Base-by-base conservation (phyloP, 2,113 vertebrate genomes). In the Dipodomys spectabilis region DNA sequence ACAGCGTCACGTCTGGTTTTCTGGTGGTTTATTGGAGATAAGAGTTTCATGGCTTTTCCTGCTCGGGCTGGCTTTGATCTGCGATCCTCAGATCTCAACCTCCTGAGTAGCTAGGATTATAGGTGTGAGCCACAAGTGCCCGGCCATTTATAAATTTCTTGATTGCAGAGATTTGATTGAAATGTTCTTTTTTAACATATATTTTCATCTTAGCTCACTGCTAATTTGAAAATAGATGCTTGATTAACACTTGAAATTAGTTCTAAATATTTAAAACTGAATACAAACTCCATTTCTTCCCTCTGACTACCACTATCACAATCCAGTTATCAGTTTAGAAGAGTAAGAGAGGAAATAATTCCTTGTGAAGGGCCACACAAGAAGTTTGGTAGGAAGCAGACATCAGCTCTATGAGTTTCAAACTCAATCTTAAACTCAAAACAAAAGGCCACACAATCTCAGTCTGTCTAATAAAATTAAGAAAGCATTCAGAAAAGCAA, bases 331-430 rank as follows among this genome's bases (percentile, higher is more conserved):
- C 67, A 74, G 45, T 79, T 82, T 32, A 71, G 83, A 64, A 89
- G 84, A 87, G 67, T 12, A 87, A 78, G 74, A 78, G 32, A 65
- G 91, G 74, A 88, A 91, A n/a, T 91, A 67, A 90, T 90, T 84
- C 49, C 78, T 71, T 82, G 27, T 27, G 57, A 94, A 88, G 67
- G 93, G n/a, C 90, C 93, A 93, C 96, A 90, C 94, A 93, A 94
- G 94, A 93, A 82, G 92, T 90, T 82, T 87, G 89, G 57, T 84
- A 71, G 89, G 81, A 89, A 94, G 60, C 15, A 32, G 72, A 69
- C 93, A 25, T 6, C 30, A 22, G 87, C 62, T 49, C 78, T 88
- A 49, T 4, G n/a, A 49, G 7, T 88, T 95, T 94, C 84, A 82
- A 92, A 68, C 27, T 18, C 78, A 71, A 62, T 62, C 57, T 57